Evolutionary conservation across 2,113 vertebrate genomes (phyloP).

Genomic region (Tachycineta bicolor): DNA sequence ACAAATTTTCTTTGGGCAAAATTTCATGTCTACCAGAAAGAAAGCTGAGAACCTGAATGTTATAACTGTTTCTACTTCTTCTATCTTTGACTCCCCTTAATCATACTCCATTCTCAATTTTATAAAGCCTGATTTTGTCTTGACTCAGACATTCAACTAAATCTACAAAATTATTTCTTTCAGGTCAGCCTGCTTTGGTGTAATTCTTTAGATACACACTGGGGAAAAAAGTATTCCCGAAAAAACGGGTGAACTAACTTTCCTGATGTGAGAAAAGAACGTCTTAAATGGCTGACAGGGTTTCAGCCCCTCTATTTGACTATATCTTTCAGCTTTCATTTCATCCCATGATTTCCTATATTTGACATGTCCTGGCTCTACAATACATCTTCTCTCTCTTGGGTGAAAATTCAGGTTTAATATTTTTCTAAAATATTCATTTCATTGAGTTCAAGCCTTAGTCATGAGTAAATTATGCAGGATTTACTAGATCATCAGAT

Average conservation of each 20-base stretch:
- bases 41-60: not conserved
- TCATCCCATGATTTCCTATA: too few species aligned
- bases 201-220: not conserved
- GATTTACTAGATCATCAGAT: not conserved
- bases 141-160: not conserved
- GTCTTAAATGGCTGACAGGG: not conserved
- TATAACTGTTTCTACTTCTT: not conserved
- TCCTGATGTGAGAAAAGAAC: not conserved
- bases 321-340: too few species aligned
- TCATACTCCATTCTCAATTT: not conserved
- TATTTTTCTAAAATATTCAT: not conserved
- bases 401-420: not conserved
- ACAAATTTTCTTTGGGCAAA: not conserved
- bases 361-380: not conserved
- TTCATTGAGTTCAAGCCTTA: not conserved
- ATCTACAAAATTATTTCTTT: not conserved
- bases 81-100: not conserved
- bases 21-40: not conserved
- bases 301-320: not conserved
- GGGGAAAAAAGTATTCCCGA: constrained; percentile 34
- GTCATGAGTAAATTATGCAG: not conserved
- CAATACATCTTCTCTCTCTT: not conserved
- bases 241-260: constrained; percentile 44
- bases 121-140: constrained; percentile 7
- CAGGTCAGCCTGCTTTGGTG: not conserved